Conservation (phyloP, 2,797 vertebrate species). For the Sebastes hubbsi region DNA sequence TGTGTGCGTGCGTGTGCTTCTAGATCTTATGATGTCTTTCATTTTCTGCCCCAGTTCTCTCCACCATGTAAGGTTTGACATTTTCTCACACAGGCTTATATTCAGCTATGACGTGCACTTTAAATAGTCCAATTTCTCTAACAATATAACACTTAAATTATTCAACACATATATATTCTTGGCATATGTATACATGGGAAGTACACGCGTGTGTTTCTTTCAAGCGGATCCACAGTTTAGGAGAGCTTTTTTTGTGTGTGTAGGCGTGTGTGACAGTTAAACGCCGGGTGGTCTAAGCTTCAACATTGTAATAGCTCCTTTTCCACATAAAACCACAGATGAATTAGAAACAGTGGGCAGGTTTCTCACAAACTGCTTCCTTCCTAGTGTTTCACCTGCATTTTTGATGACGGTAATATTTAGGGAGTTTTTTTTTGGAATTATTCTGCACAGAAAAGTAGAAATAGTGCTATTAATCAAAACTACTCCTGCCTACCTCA, state of each 20-base stretch:
- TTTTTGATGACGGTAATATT: constrained; percentile 25
- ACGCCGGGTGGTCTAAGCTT: constrained; percentile 73
- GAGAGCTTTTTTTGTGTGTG: constrained; percentile 30
- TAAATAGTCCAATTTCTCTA: constrained; percentile 4
- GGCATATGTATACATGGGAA: neutral
- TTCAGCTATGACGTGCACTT: constrained; percentile 17
- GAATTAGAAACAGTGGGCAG: constrained; percentile 13
- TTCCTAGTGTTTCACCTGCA: neutral
- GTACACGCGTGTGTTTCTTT: neutral
- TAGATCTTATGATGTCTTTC: constrained; percentile 67
- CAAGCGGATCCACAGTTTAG: constrained; percentile 12
- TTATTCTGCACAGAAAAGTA: neutral
- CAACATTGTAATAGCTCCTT: constrained; percentile 57
- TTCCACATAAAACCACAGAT: constrained; percentile 73
- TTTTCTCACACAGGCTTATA: constrained; percentile 38
- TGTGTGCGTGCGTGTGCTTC: constrained; percentile 23
- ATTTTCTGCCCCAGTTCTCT: constrained; percentile 74
- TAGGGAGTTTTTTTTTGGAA: neutral
- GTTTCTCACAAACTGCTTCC: constrained; percentile 27
- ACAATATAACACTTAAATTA: neutral
- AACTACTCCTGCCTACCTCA: neutral
- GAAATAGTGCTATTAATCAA: neutral
- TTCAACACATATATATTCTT: neutral
- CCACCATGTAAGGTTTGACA: constrained; percentile 45
- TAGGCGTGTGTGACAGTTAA: constrained; percentile 53